A percentile compares a stretch with the other conserved stretches of the same genome.
Evolutionary conservation across 2,888 invertebrate species (phyloP).

Genomic region (Thera britannica): DNA sequence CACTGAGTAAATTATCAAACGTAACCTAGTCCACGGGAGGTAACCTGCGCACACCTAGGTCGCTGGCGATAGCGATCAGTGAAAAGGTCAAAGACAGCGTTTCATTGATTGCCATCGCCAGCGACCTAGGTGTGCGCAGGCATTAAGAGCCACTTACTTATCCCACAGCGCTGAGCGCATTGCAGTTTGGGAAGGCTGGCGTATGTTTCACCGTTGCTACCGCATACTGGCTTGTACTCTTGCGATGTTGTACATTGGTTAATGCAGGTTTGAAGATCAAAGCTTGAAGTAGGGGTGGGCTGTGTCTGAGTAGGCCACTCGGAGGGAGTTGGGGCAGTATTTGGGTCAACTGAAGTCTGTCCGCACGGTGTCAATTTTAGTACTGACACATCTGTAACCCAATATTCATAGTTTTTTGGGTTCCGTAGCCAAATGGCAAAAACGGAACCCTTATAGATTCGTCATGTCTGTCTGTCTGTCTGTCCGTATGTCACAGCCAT

Average conservation of each 20-base stretch:
- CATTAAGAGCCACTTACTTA: constrained; percentile 52
- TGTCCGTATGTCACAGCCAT: too few relatives aligned
- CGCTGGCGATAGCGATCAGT: too few relatives aligned
- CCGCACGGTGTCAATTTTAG: constrained; percentile 18
- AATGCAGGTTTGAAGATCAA: constrained; percentile 34
- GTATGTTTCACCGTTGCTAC: constrained; percentile 67
- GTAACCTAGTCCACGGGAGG: too few relatives aligned
- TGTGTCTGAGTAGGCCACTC: constrained; percentile 6
- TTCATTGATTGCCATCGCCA: too few relatives aligned
- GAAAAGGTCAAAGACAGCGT: too few relatives aligned
- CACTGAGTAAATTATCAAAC: too few relatives aligned
- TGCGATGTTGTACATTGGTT: constrained; percentile 57
- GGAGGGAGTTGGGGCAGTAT: constrained; percentile 17
- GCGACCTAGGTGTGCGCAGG: too few relatives aligned
- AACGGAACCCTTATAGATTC: too few relatives aligned
- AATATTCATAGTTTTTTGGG: too few relatives aligned
- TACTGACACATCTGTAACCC: constrained; percentile 28
- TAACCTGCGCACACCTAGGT: too few relatives aligned
- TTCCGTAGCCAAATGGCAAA: too few relatives aligned
- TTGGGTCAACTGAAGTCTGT: background rate
- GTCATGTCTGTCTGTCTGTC: too few relatives aligned
- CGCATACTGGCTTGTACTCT: constrained; percentile 77
- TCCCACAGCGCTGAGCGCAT: constrained; percentile 70
- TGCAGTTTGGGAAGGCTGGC: constrained; percentile 62
- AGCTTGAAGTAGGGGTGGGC: background rate